A percentile compares a stretch with the other conserved stretches of the same genome.
These are phyloP conservation scores for Platycnemis pennipes DNA, from an alignment of 2,888 invertebrate species.

Conservation along the genomic window DNA sequence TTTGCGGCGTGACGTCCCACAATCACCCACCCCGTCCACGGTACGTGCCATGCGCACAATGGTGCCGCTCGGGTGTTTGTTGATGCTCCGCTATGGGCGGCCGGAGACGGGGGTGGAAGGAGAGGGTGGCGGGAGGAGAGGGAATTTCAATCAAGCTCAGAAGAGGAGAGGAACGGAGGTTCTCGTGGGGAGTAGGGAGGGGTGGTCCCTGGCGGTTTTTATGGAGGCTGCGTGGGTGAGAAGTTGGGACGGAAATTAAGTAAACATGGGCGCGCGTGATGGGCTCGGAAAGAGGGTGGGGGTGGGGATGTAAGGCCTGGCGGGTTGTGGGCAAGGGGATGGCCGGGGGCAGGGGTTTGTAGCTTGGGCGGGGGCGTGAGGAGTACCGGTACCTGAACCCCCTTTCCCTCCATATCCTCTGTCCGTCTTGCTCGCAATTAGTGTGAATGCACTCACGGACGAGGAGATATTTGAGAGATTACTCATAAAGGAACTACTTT, in stretches of 20 bases:
- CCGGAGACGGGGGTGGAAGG: not conserved
- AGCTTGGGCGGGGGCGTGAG: not conserved
- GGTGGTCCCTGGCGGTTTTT: not conserved
- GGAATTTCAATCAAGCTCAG: conserved; percentile 38
- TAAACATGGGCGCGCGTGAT: conserved; percentile 42
- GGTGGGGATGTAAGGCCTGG: not conserved
- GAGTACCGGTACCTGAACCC: not conserved
- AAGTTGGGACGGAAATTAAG: conserved; percentile 48
- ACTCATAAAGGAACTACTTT: not conserved
- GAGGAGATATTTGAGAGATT: not conserved
- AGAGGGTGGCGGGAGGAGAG: not conserved
- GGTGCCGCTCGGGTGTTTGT: not conserved
- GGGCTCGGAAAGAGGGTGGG: not conserved
- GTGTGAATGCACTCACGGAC: not conserved
- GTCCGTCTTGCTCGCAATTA: not conserved
- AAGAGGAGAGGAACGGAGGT: not conserved
- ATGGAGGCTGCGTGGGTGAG: conserved; percentile 44
- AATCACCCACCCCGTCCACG: not conserved
- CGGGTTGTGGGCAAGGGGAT: not conserved
- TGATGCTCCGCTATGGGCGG: not conserved
- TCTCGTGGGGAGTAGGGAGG: not conserved
- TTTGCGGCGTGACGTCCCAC: conserved; percentile 15
- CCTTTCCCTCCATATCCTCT: not conserved
- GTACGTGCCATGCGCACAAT: conserved; percentile 54
- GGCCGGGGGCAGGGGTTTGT: not conserved